Percentiles rank a stretch among this genome's conserved stretches.
Evolutionary conservation across 2,797 vertebrate genomes (phyloP).

Genomic region (Threskiornis aethiopicus): DNA sequence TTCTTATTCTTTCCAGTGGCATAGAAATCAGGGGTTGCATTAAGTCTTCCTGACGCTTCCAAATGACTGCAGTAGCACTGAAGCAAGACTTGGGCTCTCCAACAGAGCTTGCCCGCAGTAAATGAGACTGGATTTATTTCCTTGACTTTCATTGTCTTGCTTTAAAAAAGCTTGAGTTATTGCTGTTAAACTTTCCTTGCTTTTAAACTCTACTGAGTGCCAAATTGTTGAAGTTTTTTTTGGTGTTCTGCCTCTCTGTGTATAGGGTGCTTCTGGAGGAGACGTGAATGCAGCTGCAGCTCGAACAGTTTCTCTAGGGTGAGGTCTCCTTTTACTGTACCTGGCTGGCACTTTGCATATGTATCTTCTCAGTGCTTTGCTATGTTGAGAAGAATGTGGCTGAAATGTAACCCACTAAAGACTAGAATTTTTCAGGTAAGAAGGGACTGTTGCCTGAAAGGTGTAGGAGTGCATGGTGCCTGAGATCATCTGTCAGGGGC

Average conservation of each 20-base stretch:
- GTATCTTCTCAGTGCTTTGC: neutral
- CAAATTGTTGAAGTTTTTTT: neutral
- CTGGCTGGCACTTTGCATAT: neutral
- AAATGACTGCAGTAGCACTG: neutral
- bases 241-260: neutral
- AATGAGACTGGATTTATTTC: neutral
- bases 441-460: neutral
- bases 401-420: neutral
- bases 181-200: neutral
- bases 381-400: neutral
- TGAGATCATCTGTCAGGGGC: no score
- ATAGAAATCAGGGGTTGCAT: neutral
- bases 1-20: neutral
- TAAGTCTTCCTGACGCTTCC: neutral
- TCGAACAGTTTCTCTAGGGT: neutral
- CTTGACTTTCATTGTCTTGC: neutral
- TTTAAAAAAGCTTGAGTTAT: neutral
- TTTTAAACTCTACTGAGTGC: neutral
- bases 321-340: neutral
- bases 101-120: neutral
- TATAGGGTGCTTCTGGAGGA: neutral
- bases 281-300: neutral
- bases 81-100: neutral
- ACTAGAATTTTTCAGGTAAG: neutral
- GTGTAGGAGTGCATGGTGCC: fast-evolving